phyloP scores from a whole-genome alignment of 1,140 invertebrate genomes.

The Saccostrea glomerata region DNA sequence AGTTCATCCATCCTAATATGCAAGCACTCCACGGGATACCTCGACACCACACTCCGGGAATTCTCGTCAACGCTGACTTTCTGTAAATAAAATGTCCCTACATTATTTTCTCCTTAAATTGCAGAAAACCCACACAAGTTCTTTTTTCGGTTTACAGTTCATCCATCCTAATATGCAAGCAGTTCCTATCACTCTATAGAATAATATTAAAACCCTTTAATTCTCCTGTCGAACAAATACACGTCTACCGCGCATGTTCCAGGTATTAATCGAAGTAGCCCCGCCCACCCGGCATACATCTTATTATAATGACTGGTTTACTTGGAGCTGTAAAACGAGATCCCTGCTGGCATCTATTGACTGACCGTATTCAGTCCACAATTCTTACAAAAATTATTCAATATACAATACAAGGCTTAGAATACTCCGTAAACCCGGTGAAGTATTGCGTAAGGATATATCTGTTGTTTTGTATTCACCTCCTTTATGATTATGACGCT shows the following conservation, averaged over 20 bases:
- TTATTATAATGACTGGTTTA: constrained; percentile 1
- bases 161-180: neutral
- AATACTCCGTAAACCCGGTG: neutral
- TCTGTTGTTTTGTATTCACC: neutral
- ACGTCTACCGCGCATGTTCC: constrained; percentile 19
- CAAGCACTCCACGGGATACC: neutral
- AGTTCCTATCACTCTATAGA: constrained; percentile 6
- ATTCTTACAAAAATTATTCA: neutral
- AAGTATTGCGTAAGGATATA: constrained; percentile 1
- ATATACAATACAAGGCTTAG: constrained; percentile 16
- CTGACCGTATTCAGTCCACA: constrained; percentile 16
- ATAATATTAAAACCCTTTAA: constrained; percentile 31
- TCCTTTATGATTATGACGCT: neutral
- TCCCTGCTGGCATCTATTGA: constrained; percentile 5
- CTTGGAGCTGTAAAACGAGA: neutral
- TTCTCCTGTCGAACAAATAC: constrained; percentile 18
- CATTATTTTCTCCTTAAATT: constrained; percentile 5
- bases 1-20: constrained; percentile 1
- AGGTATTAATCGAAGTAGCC: constrained; percentile 6
- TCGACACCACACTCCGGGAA: neutral
- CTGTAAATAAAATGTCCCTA: constrained; percentile 20
- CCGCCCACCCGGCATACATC: constrained; percentile 18
- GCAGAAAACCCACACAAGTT: neutral
- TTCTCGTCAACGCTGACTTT: neutral
- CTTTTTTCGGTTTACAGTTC: constrained; percentile 4